Evolutionary conservation across 2,888 invertebrate species (phyloP), one percentile per base, ranked within the genome.

Genomic region (Perdita meconis): DNA sequence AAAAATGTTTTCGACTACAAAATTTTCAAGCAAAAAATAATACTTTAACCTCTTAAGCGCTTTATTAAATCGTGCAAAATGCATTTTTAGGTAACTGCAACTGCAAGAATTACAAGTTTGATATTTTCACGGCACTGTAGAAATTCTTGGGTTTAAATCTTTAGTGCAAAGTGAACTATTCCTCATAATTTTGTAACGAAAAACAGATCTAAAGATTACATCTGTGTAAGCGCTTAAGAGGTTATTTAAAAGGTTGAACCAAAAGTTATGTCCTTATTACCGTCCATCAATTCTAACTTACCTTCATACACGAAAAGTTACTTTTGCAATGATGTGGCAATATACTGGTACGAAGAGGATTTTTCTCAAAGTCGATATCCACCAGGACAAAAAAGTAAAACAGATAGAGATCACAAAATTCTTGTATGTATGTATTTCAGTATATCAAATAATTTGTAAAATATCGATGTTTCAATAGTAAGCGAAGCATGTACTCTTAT

Each of bases 401-500:
- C n/a, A n/a, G n/a, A n/a, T n/a, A n/a, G n/a, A n/a, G n/a, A 88
- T 86, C 59, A 26, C 40, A 26, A 34, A 42, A 42, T 16, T 34
- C 12, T 26, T 60, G 24, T 10, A 10, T 22, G 1, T 22, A 59
- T 30, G 12, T 38, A 12, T 40, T 44, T 24, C 22, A 60, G 6
- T 26, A 6, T 5, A 8, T 50, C 16, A 24, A 36, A 16, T 40
- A 40, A 34, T 10, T 34, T 22, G 12, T 34, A 50, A 16, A 22
- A n/a, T 8, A n/a, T 47, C 34, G 40, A 55, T 57, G 34, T 60
- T 53, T 5, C 26, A 40, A 38, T 88, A 90, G 94, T 93, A 63
- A 95, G 95, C 82, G 94, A 94, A 89, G 95, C 95, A 6, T 95
- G 95, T 81, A 95, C 95, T 0, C 89, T 95, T 64, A 95, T 95